These are phyloP conservation scores for Brienomyrus brachyistius DNA, from an alignment of 2,113 vertebrate genomes.

Conservation along the genomic window DNA sequence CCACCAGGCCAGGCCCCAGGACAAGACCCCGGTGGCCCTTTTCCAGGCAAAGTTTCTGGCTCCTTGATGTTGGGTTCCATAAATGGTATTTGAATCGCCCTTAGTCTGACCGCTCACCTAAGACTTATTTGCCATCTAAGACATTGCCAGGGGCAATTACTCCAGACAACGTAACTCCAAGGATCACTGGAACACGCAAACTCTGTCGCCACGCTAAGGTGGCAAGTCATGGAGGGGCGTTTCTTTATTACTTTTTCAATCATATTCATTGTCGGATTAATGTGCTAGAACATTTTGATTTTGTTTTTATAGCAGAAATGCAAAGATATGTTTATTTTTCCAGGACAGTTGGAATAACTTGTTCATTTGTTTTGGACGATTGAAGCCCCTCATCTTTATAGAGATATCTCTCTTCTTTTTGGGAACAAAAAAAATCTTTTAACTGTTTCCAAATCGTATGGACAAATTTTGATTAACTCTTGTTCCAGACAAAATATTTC, in stretches of 20 bases:
- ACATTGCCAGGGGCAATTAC: not conserved
- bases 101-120: not conserved
- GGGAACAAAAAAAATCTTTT: not conserved
- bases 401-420: not conserved
- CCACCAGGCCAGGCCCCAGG: not conserved
- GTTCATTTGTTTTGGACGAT: not conserved
- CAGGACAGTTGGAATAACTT: not conserved
- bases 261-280: not conserved
- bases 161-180: not conserved
- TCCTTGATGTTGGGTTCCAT: not conserved
- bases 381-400: not conserved
- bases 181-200: not conserved
- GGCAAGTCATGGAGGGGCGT: not conserved
- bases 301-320: not conserved
- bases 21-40: not conserved
- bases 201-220: not conserved
- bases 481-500: slow-evolving; percentile 4
- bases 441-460: not conserved
- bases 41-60: not conserved
- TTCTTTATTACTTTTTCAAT: not conserved
- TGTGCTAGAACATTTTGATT: not conserved
- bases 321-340: not conserved
- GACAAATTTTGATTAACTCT: slow-evolving; percentile 1
- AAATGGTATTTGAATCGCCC: not conserved
- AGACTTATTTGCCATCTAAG: not conserved